These are phyloP conservation scores for Sinhomidia bicolor DNA, from an alignment of 2,888 invertebrate genomes.

Conservation along the genomic window DNA sequence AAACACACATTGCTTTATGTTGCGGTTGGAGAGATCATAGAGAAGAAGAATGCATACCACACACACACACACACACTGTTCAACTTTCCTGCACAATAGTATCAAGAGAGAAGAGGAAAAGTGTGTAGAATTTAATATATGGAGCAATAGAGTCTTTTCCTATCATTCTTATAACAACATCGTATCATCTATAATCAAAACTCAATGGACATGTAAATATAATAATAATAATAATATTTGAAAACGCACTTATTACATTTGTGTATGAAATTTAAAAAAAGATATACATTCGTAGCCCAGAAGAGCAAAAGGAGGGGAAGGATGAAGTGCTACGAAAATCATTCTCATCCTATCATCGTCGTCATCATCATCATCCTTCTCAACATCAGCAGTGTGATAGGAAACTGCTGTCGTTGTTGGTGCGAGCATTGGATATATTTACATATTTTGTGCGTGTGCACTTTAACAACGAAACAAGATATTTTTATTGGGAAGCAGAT, in stretches of 20 bases:
- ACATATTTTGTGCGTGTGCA: slow-evolving; percentile 20
- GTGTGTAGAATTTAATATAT: background rate
- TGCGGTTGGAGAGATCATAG: slow-evolving; percentile 52
- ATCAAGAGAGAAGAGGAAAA: background rate
- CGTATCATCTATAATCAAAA: slow-evolving; percentile 25
- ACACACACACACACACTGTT: background rate
- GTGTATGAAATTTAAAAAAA: background rate
- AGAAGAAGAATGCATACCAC: background rate
- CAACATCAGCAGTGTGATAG: too few species aligned
- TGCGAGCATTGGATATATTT: slow-evolving; percentile 6
- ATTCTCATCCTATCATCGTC: background rate
- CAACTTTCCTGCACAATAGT: background rate
- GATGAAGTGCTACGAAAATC: slow-evolving; percentile 26
- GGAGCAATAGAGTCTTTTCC: background rate
- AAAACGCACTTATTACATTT: background rate
- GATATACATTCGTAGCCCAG: background rate
- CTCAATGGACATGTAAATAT: background rate
- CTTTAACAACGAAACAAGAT: background rate
- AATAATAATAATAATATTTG: background rate
- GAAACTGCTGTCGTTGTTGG: background rate
- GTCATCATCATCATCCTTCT: background rate
- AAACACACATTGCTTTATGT: slow-evolving; percentile 47
- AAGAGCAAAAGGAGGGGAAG: slow-evolving; percentile 28
- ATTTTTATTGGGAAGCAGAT: slow-evolving; percentile 6
- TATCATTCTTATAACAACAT: slow-evolving; percentile 29